These are phyloP conservation scores for Eristalis pertinax DNA, from an alignment of 2,888 invertebrate genomes.

Conservation along the genomic window DNA sequence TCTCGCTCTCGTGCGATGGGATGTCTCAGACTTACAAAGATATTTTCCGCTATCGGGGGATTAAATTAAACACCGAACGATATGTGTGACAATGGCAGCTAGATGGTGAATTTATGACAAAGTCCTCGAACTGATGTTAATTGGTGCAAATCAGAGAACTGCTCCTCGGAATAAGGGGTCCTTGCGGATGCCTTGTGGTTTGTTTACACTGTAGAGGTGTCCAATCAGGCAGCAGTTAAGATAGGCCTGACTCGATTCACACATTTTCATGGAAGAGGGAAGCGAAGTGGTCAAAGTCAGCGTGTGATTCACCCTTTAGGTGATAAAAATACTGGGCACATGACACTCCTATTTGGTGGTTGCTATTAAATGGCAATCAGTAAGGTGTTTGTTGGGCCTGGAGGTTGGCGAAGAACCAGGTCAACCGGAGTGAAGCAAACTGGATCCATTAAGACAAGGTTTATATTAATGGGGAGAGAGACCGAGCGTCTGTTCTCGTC, in stretches of 20 bases:
- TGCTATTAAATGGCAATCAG: background rate
- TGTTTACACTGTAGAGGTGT: slow-evolving; percentile 50
- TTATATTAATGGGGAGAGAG: background rate
- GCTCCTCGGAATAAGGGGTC: slow-evolving; percentile 8
- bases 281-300: background rate
- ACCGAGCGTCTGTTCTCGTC: background rate
- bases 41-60: slow-evolving; percentile 41
- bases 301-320: background rate
- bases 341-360: background rate
- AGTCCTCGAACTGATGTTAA: slow-evolving; percentile 60
- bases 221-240: slow-evolving; percentile 57
- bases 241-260: slow-evolving; percentile 43
- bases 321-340: background rate
- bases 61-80: slow-evolving; percentile 63
- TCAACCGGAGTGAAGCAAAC: background rate
- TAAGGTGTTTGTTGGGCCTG: background rate
- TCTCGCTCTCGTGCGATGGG: slow-evolving; percentile 12
- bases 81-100: slow-evolving; percentile 60
- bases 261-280: background rate
- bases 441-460: background rate
- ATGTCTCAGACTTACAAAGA: slow-evolving; percentile 40
- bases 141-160: slow-evolving; percentile 65
- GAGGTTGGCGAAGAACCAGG: background rate
- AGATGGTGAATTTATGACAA: slow-evolving; percentile 65
- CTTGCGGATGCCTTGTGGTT: slow-evolving; percentile 25